A percentile compares a stretch with the other conserved stretches of the same genome.
Conservation (phyloP, 2,797 vertebrate genomes). For the Avahi laniger region DNA sequence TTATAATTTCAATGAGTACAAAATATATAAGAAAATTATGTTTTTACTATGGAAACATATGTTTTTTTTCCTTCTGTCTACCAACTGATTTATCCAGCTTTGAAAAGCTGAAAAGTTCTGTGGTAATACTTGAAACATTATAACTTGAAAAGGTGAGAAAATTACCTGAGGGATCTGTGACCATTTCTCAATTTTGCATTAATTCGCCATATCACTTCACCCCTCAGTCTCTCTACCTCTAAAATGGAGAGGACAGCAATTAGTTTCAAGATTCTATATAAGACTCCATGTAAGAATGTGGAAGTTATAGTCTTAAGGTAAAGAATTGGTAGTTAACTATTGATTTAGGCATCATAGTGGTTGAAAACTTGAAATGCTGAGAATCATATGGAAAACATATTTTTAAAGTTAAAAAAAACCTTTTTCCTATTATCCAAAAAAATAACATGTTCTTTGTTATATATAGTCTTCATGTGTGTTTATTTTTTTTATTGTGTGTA, state of each 20-base stretch:
- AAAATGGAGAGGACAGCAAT: background rate
- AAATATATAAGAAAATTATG: background rate
- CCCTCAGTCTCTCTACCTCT: background rate
- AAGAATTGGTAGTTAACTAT: background rate
- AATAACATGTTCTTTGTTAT: background rate
- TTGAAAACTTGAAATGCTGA: background rate
- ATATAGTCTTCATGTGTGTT: background rate
- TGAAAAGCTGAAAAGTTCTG: background rate
- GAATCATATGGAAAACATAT: background rate
- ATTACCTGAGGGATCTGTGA: accelerated
- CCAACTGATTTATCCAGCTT: background rate
- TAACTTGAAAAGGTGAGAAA: background rate
- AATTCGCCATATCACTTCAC: background rate
- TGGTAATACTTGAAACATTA: background rate
- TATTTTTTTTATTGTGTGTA: background rate
- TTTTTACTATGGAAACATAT: background rate
- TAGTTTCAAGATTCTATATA: background rate
- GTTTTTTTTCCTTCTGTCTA: background rate
- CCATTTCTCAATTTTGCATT: background rate
- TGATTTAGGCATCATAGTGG: background rate
- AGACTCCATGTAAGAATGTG: background rate
- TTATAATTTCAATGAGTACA: slow-evolving; percentile 17
- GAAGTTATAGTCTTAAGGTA: background rate
- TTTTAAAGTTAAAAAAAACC: slow-evolving; percentile 2
- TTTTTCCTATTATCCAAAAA: background rate